These are phyloP conservation scores for Callospermophilus lateralis DNA, from an alignment of 2,113 vertebrate species.

Conservation along the genomic window DNA sequence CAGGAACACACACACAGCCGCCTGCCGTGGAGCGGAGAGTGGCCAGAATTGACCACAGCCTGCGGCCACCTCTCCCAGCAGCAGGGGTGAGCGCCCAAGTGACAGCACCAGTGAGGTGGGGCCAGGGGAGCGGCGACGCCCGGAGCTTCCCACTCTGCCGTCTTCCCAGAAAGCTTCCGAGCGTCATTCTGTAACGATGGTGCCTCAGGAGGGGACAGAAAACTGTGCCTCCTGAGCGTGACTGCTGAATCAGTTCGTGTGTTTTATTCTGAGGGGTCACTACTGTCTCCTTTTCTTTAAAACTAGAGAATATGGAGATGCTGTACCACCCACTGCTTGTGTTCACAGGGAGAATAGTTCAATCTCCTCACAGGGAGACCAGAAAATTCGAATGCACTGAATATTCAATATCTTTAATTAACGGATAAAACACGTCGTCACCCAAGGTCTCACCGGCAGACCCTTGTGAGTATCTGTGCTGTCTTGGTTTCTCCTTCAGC, in stretches of 20 bases:
- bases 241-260: background rate
- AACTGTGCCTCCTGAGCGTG: background rate
- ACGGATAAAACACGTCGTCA: too few species aligned
- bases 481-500: too few species aligned
- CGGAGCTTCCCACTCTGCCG: background rate
- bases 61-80: background rate
- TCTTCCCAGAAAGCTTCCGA: background rate
- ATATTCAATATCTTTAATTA: background rate
- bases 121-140: background rate
- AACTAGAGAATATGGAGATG: background rate
- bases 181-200: background rate
- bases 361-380: rapidly evolving
- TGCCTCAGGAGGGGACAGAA: background rate
- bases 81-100: background rate
- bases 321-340: rapidly evolving
- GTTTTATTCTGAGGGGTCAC: rapidly evolving
- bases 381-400: background rate
- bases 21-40: background rate
- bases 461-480: rapidly evolving
- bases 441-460: rapidly evolving
- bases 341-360: background rate
- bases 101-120: background rate
- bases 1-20: background rate
- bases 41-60: background rate
- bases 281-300: too few species aligned